phyloP scores from a whole-genome alignment of 1,140 invertebrate genomes.

The Microplitis demolitor region DNA sequence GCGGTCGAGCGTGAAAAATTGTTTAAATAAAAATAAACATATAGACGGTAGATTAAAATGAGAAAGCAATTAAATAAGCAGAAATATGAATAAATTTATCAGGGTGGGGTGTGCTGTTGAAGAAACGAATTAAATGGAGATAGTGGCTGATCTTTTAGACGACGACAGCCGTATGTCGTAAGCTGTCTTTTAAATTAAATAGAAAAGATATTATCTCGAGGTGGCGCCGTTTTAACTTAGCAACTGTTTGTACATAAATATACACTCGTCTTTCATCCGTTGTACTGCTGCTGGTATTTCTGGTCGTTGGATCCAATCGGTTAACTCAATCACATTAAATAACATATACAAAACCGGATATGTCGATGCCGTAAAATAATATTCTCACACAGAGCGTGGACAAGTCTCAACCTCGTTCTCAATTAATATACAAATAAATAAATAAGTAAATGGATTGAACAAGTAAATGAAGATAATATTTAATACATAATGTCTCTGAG shows the following conservation, averaged over 20 bases:
- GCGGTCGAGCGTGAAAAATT: too few relatives aligned
- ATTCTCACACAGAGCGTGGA: background rate
- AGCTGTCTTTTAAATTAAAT: conserved; percentile 33
- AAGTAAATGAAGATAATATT: too few relatives aligned
- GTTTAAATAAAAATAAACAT: too few relatives aligned
- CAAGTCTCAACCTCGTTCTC: background rate
- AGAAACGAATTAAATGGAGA: conserved; percentile 28
- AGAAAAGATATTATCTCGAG: conserved; percentile 36
- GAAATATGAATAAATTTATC: background rate
- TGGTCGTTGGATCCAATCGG: too few relatives aligned
- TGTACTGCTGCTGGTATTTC: background rate
- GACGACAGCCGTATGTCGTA: conserved; percentile 37
- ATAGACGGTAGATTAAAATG: background rate
- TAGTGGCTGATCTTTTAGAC: conserved; percentile 35
- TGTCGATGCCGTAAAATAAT: conserved; percentile 8
- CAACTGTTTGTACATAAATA: background rate
- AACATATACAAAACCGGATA: background rate
- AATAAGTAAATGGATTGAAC: too few relatives aligned
- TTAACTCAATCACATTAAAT: too few relatives aligned
- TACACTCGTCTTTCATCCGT: background rate
- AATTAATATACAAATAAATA: conserved; percentile 4
- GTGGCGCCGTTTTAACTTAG: conserved; percentile 36
- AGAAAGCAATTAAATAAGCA: background rate
- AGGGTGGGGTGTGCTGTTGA: background rate
- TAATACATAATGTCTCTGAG: too few relatives aligned